Base-by-base conservation (phyloP, 1,140 invertebrate genomes). In the Hyphantria cunea region DNA sequence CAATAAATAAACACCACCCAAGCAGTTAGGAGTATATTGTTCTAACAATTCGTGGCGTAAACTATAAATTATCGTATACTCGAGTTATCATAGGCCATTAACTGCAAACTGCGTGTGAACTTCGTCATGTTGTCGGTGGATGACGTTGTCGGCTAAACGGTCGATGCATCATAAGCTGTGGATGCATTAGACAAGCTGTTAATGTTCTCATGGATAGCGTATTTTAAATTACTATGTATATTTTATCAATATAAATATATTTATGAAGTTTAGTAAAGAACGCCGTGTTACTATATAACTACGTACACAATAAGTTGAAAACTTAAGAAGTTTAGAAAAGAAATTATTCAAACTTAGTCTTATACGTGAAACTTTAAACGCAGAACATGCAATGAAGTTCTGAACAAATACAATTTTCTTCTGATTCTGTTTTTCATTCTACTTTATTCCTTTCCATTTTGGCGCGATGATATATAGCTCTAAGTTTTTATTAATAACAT, bases 51-150 rank as follows among this genome's bases (percentile, higher is more conserved):
- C 11, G 45, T 25, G 12, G 8, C 12, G 12, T 55, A 14, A 32
- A 47, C 42, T 47, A 47, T 47, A 47, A 47, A 56, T 56, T 47
- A 17, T 25, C 44, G 6, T 6, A 44, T 9, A 14, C 3, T n/a
- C 4, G 17, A 33, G 31, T 47, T 45, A 41, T 53, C 15, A 11
- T 8, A 6, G 8, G 37, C 25, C 34, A 54, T 54, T 54, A 54
- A 54, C 14, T 56, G 13, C 10, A 10, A 47, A 47, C 42, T 47
- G 53, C 42, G 53, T 47, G 42, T 41, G 15, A 56, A 45, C 53
- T 56, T 12, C 42, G 45, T 47, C 53, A 56, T 9, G 12, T 17
- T 47, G 34, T 10, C 7, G 34, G 25, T 54, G 37, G 34, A 13
- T 54, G 51, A 34, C 34, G 15, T 42, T 44, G 39, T 54, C 39